phyloP scores from a whole-genome alignment of 2,888 invertebrate genomes.

The Acleris literana region DNA sequence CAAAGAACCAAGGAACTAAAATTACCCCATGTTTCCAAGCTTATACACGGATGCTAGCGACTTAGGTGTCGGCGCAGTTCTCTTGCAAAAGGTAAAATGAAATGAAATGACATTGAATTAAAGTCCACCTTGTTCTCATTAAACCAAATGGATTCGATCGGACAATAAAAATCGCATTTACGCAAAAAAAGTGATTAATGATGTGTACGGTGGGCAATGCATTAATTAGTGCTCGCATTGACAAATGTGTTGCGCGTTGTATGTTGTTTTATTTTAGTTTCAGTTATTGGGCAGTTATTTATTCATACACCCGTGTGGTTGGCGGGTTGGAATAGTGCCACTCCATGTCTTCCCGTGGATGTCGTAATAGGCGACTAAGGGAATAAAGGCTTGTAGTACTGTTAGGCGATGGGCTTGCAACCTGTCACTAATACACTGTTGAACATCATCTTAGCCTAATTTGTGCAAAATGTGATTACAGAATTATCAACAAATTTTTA shows the following conservation, averaged over 20 bases:
- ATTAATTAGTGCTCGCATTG: slow-evolving; percentile 6
- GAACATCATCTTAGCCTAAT: no score
- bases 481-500: no score
- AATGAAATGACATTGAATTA: slow-evolving; percentile 74
- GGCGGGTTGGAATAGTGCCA: no score
- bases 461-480: no score
- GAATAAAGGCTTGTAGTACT: no score
- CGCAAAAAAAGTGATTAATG: slow-evolving; percentile 76
- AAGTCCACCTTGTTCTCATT: slow-evolving; percentile 76
- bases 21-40: background rate
- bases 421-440: no score
- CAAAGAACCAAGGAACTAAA: background rate
- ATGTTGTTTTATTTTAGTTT: background rate
- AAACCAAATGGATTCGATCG: slow-evolving; percentile 70
- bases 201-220: slow-evolving; percentile 44
- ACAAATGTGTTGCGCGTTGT: slow-evolving; percentile 9
- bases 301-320: background rate
- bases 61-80: background rate
- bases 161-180: slow-evolving; percentile 81
- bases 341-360: no score
- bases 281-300: background rate
- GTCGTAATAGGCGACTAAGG: no score
- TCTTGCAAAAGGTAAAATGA: slow-evolving; percentile 3
- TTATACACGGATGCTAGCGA: background rate
- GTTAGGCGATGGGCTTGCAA: no score